Evolutionary conservation across 2,113 vertebrate genomes (phyloP).

Genomic region (Xenotilapia longispinis): DNA sequence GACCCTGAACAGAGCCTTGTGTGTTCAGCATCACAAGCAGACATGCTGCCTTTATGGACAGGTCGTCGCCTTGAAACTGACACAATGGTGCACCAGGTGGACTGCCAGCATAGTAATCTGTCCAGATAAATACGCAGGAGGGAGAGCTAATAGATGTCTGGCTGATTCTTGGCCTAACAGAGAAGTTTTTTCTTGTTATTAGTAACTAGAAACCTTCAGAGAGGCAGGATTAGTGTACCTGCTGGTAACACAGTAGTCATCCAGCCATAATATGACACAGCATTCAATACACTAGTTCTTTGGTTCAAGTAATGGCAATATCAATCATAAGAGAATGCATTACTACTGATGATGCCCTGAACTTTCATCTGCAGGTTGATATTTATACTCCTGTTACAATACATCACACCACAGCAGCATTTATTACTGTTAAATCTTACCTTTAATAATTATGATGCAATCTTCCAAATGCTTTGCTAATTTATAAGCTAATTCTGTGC

Average conservation of each 20-base stretch:
- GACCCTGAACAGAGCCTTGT: constrained; percentile 42
- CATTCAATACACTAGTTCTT: not conserved
- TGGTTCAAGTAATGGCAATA: not conserved
- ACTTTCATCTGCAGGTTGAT: not conserved
- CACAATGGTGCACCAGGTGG: constrained; percentile 6
- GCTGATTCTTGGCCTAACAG: not conserved
- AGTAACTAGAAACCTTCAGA: not conserved
- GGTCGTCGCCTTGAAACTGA: constrained; percentile 19
- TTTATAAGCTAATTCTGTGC: not conserved
- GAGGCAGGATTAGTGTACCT: not conserved
- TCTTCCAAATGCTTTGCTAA: not conserved
- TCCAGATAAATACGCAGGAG: constrained; percentile 36
- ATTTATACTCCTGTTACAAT: not conserved
- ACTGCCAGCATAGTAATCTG: constrained; percentile 32
- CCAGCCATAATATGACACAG: not conserved
- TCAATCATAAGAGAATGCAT: not conserved
- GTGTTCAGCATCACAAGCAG: constrained; percentile 61
- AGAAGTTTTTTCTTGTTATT: not conserved
- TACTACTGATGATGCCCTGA: not conserved
- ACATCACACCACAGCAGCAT: not conserved
- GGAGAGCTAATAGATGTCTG: not conserved
- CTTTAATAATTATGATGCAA: not conserved
- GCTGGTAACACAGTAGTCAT: not conserved
- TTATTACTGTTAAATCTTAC: not conserved
- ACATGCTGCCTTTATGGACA: constrained; percentile 37